Percentiles rank a stretch among this genome's conserved stretches.
Evolutionary conservation across 2,888 invertebrate genomes (phyloP).

Genomic region (Oscheius sp.): DNA sequence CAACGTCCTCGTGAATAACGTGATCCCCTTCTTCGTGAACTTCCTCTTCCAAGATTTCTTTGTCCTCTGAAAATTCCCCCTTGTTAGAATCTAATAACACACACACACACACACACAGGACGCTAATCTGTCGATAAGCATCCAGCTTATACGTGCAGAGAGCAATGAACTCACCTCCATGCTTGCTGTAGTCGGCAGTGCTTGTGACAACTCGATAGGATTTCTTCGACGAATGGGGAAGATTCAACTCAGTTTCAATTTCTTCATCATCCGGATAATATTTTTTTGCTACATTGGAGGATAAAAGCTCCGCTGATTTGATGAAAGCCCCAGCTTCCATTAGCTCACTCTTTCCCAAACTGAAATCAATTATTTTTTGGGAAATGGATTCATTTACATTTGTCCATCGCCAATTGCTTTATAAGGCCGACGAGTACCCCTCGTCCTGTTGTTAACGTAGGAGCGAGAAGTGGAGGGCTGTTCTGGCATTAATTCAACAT

Average conservation of each 20-base stretch:
- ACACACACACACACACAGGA: too few species aligned
- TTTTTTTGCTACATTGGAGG: not conserved
- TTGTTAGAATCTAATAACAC: too few species aligned
- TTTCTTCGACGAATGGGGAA: slow-evolving; percentile 11
- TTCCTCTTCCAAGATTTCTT: too few species aligned
- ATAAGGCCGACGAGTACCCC: not conserved
- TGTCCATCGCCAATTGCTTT: slow-evolving; percentile 15
- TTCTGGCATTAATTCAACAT: not conserved
- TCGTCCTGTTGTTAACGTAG: not conserved
- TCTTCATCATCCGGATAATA: not conserved
- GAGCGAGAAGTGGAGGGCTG: not conserved
- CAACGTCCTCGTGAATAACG: too few species aligned
- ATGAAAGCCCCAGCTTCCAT: slow-evolving; percentile 15
- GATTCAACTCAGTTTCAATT: too few species aligned
- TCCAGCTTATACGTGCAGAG: too few species aligned
- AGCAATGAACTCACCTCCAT: too few species aligned
- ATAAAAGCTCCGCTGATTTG: slow-evolving; percentile 23
- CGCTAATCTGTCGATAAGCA: too few species aligned
- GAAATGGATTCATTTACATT: not conserved
- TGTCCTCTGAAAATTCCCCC: too few species aligned
- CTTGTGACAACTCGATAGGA: not conserved
- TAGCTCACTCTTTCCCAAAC: not conserved
- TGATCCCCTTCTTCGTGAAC: too few species aligned
- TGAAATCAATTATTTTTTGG: not conserved
- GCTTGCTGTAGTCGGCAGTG: not conserved